Evolutionary conservation across 1,140 invertebrate genomes (phyloP), one percentile per base, ranked within the genome.

Genomic region (Probaryconus sp.): DNA sequence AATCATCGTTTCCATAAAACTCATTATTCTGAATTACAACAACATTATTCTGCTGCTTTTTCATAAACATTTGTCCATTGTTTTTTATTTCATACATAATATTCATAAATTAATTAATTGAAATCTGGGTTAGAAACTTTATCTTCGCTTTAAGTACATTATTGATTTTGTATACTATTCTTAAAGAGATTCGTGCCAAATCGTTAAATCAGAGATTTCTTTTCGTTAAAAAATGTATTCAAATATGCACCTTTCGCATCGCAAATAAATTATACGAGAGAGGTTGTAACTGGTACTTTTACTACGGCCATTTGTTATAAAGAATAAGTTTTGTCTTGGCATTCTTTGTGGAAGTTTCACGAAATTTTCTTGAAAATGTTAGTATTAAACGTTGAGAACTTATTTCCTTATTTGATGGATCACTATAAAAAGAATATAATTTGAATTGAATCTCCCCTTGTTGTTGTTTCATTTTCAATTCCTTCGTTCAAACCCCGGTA

Each of bases 351-450:
- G 26, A 61, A 73, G 68, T 73, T 67, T 72, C 17, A 9, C 42
- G 37, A 65, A 65, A 65, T 65, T 72, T 65, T 50, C 35, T 37
- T 53, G 53, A 72, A 72, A 72, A 65, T 60, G 60, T 60, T 45
- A 30, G 53, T 56, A 73, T 71, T 71, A 71, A 63, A 71, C 68
- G 68, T 56, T 51, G 60, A 58, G 30, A 71, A 71, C 68, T 71
- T 71, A 71, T 73, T 73, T 67, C 55, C 61, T 51, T 60, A 67
- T 73, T 67, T 67, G 55, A 65, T 67, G 51, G 50, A 24, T 43
- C 13, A 58, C 58, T 56, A n/a, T n/a, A 71, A 71, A 63, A 71
- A 48, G 50, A 63, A 56, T 58, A 53, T 42, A 50, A 71, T 56
- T 42, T 9, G 16, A 26, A 38, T 11, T 7, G 35, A 37, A 18